Percentiles rank a stretch among this genome's conserved stretches.
Conservation (phyloP, 2,888 invertebrate genomes). For the Oscheius onirici region DNA sequence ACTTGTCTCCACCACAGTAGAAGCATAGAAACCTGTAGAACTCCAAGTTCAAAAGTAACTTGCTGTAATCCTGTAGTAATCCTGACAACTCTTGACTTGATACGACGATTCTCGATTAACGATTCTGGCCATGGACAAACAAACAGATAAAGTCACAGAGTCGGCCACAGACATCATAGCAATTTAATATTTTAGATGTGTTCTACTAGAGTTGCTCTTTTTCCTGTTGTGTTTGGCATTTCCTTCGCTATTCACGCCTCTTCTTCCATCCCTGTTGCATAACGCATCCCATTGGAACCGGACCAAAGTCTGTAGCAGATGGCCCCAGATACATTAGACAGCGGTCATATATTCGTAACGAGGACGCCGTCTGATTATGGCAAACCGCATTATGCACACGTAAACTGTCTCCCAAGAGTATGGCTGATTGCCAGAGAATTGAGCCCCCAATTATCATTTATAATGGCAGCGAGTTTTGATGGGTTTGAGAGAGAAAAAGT, state of each 20-base stretch:
- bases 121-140: too few species aligned
- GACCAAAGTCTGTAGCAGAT: constrained; percentile 25
- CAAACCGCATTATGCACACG: constrained; percentile 33
- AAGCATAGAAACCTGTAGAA: too few species aligned
- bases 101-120: too few species aligned
- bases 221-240: background rate
- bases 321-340: background rate
- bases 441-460: constrained; percentile 12
- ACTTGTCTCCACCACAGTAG: too few species aligned
- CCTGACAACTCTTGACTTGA: too few species aligned
- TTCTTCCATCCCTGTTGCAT: background rate
- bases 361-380: constrained; percentile 35
- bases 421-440: constrained; percentile 25
- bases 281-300: background rate
- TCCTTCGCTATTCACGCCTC: background rate
- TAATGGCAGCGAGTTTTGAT: background rate
- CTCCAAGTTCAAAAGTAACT: too few species aligned
- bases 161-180: too few species aligned
- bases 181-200: too few species aligned
- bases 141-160: too few species aligned
- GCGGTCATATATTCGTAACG: constrained; percentile 25
- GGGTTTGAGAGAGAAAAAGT: background rate
- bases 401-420: constrained; percentile 33
- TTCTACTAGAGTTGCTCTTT: background rate
- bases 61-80: too few species aligned